Evolutionary conservation across 2,888 invertebrate species (phyloP).

Genomic region (Conistra vaccinii): DNA sequence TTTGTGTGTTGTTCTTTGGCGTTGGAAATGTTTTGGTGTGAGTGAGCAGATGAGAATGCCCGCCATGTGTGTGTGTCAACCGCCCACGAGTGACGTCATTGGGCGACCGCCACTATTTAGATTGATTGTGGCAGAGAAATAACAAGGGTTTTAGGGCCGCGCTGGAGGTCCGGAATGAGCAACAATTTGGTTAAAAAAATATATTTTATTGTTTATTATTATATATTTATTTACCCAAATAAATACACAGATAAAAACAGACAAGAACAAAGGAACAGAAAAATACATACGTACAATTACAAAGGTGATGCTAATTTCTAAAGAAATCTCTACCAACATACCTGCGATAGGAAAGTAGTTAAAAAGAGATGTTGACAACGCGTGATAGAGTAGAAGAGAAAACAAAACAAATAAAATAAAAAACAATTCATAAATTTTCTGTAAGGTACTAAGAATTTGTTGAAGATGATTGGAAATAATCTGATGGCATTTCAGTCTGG

Average conservation of each 20-base stretch:
- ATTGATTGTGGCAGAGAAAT: conserved; percentile 63
- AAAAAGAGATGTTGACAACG: too few relatives aligned
- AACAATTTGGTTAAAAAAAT: neutral
- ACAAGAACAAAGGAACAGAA: too few relatives aligned
- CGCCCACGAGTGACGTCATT: conserved; percentile 83
- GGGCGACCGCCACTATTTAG: conserved; percentile 63
- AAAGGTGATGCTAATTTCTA: too few relatives aligned
- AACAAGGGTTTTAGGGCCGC: conserved; percentile 61
- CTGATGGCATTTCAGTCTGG: too few relatives aligned
- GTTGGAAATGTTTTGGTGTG: conserved; percentile 37
- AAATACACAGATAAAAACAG: too few relatives aligned
- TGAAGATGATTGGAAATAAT: neutral
- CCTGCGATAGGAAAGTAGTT: too few relatives aligned
- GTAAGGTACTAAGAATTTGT: neutral
- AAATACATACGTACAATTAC: too few relatives aligned
- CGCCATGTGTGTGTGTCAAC: conserved; percentile 73
- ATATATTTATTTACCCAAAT: too few relatives aligned
- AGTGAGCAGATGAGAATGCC: conserved; percentile 61
- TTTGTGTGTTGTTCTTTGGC: conserved; percentile 52
- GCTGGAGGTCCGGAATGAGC: conserved; percentile 37
- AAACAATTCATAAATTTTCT: too few relatives aligned
- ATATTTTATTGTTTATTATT: neutral
- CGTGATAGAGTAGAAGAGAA: too few relatives aligned
- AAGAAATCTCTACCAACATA: too few relatives aligned
- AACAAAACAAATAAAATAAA: too few relatives aligned